Evolutionary conservation across 2,888 invertebrate genomes (phyloP), one percentile per base, ranked within the genome.

Genomic region (Tachina grossa): DNA sequence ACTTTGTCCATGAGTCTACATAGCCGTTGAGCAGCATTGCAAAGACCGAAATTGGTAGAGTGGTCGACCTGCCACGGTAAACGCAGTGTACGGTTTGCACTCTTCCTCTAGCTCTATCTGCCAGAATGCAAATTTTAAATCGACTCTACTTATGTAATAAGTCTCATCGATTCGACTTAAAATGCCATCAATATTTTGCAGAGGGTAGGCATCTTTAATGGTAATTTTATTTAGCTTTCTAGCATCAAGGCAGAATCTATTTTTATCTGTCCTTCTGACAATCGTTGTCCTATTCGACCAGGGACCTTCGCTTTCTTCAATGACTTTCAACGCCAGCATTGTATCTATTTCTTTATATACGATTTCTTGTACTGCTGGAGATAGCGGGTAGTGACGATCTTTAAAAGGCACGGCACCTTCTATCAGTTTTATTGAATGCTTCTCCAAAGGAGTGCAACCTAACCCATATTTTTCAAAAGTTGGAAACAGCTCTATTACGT

Each of bases 331-430:
- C 4, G 9, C 22, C 3, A 90, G 41, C 90, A 91, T 91, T 2
- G 88, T 69, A 22, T 90, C 89, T 1, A 91, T 85, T 75, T 90
- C 89, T 10, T 59, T 63, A 61, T 85, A 84, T 8, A 85, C 53
- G 19, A 84, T 47, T 16, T 66, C 55, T 22, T 87, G 86, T 10
- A 81, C 63, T 5, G 71, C 80, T 6, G 87, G 86, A 1, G 85
- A 86, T 6, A 83, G 43, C 0, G 87, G 83, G n/a, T 79, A 86
- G 22, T 83, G 83, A 1, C 86, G 9, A n/a, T 81, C 51, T 22
- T 57, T 57, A 31, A 57, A 57, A 11, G 55, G 19, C n/a, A 13
- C 22, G 3, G 55, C 55, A 57, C 55, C 55, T 11, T 57, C 55
- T 22, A 57, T 22, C 14, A 22, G 22, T 22, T 57, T 57, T 13